Percentiles rank a stretch among this genome's conserved stretches.
phyloP scores from a whole-genome alignment of 2,113 vertebrate species.

The Tenrec ecaudatus region DNA sequence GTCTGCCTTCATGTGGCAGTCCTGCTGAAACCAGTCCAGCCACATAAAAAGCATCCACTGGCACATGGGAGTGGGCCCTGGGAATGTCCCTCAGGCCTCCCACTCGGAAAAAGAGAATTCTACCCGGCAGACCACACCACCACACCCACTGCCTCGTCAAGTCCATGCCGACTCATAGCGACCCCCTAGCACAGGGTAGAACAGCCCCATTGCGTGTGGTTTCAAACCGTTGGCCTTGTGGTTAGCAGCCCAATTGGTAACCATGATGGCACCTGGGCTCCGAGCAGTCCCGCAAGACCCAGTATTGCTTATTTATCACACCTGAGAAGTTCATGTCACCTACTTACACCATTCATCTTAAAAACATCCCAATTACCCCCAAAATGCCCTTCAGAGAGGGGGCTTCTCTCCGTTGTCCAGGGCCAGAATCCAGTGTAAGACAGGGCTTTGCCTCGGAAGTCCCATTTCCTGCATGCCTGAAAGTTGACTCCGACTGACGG shows the following conservation, averaged over 20 bases:
- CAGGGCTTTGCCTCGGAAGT: background rate
- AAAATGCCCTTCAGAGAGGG: background rate
- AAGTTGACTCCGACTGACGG: background rate
- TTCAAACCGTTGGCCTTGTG: too few relatives aligned
- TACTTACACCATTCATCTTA: background rate
- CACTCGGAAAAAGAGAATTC: background rate
- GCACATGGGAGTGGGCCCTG: too few relatives aligned
- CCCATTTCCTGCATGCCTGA: background rate
- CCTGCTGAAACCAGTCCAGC: too few relatives aligned
- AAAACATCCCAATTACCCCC: background rate
- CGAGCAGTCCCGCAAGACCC: background rate
- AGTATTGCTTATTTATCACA: too few relatives aligned
- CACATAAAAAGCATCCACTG: too few relatives aligned
- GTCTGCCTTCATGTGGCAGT: too few relatives aligned
- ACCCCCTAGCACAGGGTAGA: too few relatives aligned
- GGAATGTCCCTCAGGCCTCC: background rate
- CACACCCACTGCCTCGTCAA: too few relatives aligned
- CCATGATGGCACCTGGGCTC: too few relatives aligned
- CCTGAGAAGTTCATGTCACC: background rate
- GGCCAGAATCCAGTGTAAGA: background rate
- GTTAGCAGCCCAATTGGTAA: too few relatives aligned
- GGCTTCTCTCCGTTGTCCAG: background rate
- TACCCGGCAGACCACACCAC: background rate
- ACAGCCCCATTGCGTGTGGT: too few relatives aligned
- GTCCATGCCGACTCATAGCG: too few relatives aligned